phyloP scores from a whole-genome alignment of 1,140 invertebrate genomes.

The Venturia canescens region DNA sequence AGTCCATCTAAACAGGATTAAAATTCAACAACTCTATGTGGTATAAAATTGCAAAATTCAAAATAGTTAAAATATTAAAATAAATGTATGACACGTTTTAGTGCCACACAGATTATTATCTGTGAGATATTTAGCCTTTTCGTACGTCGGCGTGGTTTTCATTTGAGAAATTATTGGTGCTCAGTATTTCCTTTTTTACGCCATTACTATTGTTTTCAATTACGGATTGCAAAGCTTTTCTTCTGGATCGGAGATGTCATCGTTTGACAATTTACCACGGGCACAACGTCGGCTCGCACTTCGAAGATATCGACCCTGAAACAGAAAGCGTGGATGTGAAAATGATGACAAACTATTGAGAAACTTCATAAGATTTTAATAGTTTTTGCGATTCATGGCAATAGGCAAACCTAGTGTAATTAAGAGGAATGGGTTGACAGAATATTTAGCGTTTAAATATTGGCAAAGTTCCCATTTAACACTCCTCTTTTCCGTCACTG shows the following conservation, averaged over 20 bases:
- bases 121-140: slow-evolving; percentile 25
- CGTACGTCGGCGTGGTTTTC: not conserved
- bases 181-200: not conserved
- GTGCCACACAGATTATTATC: slow-evolving; percentile 26
- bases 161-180: slow-evolving; percentile 33
- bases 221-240: slow-evolving; percentile 53
- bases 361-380: no score
- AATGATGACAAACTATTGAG: no score
- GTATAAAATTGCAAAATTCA: slow-evolving; percentile 33
- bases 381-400: no score
- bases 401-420: no score
- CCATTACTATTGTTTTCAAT: not conserved
- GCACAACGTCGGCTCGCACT: not conserved
- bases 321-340: slow-evolving; percentile 23
- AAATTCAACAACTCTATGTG: slow-evolving; percentile 15
- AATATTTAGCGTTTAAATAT: no score
- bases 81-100: slow-evolving; percentile 13
- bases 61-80: slow-evolving; percentile 1
- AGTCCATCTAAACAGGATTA: not conserved
- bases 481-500: no score
- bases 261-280: slow-evolving; percentile 49
- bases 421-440: no score
- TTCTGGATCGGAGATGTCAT: slow-evolving; percentile 59
- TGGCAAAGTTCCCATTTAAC: no score
- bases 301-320: slow-evolving; percentile 28